These are phyloP conservation scores for Gopherus evgoodei DNA, from an alignment of 2,113 vertebrate species.

Conservation along the genomic window DNA sequence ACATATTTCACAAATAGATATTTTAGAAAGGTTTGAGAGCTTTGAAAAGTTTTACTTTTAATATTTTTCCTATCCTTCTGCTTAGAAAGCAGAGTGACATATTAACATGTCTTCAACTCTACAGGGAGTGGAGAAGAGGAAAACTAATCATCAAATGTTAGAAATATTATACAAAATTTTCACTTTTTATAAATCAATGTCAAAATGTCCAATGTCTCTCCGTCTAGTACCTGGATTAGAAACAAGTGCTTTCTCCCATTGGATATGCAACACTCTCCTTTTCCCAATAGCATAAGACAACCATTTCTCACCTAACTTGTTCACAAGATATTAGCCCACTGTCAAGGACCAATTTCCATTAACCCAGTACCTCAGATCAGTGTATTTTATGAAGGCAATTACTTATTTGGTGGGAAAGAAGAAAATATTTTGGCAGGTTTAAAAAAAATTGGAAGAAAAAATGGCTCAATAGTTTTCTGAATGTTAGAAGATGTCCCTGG, in stretches of 20 bases:
- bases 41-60: too few species aligned
- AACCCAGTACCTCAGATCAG: not conserved
- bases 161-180: not conserved
- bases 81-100: not conserved
- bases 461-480: not conserved
- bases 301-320: not conserved
- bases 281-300: not conserved
- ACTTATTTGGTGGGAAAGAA: not conserved
- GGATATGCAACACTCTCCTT: not conserved
- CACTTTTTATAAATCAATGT: not conserved
- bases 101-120: not conserved
- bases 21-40: too few species aligned
- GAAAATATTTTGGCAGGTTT: not conserved
- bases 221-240: not conserved
- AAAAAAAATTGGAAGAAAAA: not conserved
- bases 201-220: not conserved
- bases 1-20: too few species aligned
- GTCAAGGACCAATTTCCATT: not conserved
- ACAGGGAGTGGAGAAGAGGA: not conserved
- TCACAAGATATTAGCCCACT: not conserved
- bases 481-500: not conserved
- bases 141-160: not conserved
- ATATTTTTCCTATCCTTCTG: not conserved
- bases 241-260: not conserved
- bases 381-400: not conserved